Evolutionary conservation across 2,888 invertebrate species (phyloP), one percentile per base, ranked within the genome.

Genomic region (Drosophila setosimentum): DNA sequence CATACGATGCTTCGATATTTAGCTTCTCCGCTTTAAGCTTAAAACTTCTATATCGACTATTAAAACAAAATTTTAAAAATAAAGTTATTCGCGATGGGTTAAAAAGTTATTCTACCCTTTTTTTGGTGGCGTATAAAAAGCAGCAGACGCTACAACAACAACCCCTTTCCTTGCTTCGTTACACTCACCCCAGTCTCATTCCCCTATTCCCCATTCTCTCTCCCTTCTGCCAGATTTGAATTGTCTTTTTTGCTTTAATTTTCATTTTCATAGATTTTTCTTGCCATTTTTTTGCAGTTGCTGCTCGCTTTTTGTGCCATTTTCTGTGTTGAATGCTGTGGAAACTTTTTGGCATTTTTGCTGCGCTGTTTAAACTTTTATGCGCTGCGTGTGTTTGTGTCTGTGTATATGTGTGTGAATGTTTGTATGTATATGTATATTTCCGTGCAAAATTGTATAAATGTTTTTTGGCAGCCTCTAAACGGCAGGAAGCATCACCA

Each of bases 381-480:
- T 87, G 84, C 73, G 76, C 76, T 82, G 68, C 62, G 58, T 69
- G 63, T 61, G 11, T 68, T 42, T 65, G 24, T 54, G 13, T 57
- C 35, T 65, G 45, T 62, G 29, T 73, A 48, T 80, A 73, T 76
- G 78, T 75, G 57, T 59, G 61, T 45, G 42, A 1, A 53, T 50
- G 42, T 32, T 42, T 57, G 51, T 59, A 51, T 71, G 45, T 62
- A 65, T 57, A 64, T 83, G 87, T 81, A 82, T 78, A 81, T 84
- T 86, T 86, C 88, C 85, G 88, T 89, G 85, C 90, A 90, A 86
- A 90, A 86, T 87, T 89, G 85, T 89, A 86, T 86, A 86, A 86
- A 86, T 86, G 90, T 87, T 89, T 87, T 86, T 89, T 82, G 90
- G 90, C 90, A 86, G 90, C 83, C 90, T 87, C 86, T 87, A 85